Evolutionary conservation across 2,888 invertebrate genomes (phyloP).

Genomic region (Zygogramma bicolorata): DNA sequence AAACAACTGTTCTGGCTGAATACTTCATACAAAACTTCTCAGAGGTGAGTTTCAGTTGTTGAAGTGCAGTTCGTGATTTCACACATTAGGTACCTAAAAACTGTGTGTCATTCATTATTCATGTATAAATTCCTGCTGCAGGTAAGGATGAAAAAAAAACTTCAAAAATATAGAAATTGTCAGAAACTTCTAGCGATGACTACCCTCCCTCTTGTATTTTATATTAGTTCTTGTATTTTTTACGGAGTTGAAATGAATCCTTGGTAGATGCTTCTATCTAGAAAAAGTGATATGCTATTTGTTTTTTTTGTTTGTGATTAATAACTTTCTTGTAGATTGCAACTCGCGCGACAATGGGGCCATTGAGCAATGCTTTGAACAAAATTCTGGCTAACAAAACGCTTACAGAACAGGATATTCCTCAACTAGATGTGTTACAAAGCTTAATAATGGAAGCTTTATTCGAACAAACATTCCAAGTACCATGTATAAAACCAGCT

Average conservation of each 20-base stretch:
- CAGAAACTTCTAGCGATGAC: too few relatives aligned
- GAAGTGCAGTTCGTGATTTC: too few relatives aligned
- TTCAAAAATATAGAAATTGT: too few relatives aligned
- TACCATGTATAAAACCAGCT: constrained; percentile 43
- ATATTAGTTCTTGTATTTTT: too few relatives aligned
- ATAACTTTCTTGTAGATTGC: constrained; percentile 32
- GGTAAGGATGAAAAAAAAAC: too few relatives aligned
- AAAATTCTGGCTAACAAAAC: constrained; percentile 43
- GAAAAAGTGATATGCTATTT: too few relatives aligned
- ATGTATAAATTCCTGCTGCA: too few relatives aligned
- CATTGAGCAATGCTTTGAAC: constrained; percentile 40
- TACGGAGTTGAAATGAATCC: too few relatives aligned
- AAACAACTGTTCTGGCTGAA: constrained; percentile 36
- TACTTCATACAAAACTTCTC: constrained; percentile 45
- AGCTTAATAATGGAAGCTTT: constrained; percentile 42
- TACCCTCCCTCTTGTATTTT: too few relatives aligned
- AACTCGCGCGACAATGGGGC: constrained; percentile 34
- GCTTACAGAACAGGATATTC: constrained; percentile 31
- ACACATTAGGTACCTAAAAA: too few relatives aligned
- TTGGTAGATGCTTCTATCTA: too few relatives aligned
- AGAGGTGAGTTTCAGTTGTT: constrained; percentile 38
- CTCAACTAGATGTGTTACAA: constrained; percentile 44
- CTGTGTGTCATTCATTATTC: too few relatives aligned
- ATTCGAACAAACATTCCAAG: constrained; percentile 41
- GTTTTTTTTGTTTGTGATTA: background rate